phyloP scores from a whole-genome alignment of 2,797 vertebrate species.

The Oophaga sylvatica region DNA sequence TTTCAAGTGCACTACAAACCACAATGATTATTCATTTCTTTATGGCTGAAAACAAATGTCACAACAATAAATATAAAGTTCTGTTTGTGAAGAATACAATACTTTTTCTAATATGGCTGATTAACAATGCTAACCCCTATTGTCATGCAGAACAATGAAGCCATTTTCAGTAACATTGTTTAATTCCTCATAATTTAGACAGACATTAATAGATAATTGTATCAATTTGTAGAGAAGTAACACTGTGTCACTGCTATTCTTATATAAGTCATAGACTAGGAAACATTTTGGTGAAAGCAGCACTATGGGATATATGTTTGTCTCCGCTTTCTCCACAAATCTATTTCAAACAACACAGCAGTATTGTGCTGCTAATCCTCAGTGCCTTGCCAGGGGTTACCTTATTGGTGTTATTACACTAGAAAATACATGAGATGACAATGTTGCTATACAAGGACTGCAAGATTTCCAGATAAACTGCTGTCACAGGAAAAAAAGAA shows the following conservation, averaged over 20 bases:
- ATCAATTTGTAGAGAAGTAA: conserved; percentile 19
- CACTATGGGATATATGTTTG: conserved; percentile 34
- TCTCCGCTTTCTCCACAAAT: conserved; percentile 38
- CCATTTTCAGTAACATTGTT: background rate
- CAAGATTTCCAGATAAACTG: conserved; percentile 52
- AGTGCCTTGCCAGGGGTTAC: conserved; percentile 38
- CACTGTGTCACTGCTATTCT: background rate
- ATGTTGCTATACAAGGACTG: conserved; percentile 33
- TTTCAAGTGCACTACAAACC: background rate
- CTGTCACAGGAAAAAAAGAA: conserved; percentile 23
- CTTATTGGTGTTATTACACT: conserved; percentile 36
- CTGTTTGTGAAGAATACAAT: background rate
- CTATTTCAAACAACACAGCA: conserved; percentile 27
- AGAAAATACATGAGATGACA: conserved; percentile 55
- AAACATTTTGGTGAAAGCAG: conserved; percentile 8
- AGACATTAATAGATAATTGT: background rate
- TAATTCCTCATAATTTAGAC: background rate
- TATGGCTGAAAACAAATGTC: background rate
- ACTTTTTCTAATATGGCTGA: background rate
- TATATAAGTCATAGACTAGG: conserved; percentile 6
- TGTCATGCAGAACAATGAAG: background rate
- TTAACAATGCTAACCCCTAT: background rate
- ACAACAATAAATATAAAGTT: background rate
- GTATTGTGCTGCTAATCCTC: conserved; percentile 42
- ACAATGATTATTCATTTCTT: background rate